Evolutionary conservation across 30 jellyfish, hydroid and myxozoan genomes (phyloP).

Genomic region (Aurelia aurita complex sp. Pacific): DNA sequence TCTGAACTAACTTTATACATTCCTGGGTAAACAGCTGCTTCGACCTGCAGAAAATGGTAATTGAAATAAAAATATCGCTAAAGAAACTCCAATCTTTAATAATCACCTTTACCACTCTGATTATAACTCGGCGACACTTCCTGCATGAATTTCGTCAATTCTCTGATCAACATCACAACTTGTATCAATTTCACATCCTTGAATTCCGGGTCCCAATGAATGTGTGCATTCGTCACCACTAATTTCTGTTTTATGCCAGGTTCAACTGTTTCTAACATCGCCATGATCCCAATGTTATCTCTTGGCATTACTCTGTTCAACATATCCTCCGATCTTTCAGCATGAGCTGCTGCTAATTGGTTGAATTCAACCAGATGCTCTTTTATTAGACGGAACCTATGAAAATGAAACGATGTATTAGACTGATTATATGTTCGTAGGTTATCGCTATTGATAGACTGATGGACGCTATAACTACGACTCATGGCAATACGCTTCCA

Average conservation of each 20-base stretch:
- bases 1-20: no score
- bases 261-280: slow-evolving; percentile 83
- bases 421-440: no score
- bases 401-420: neutral
- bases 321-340: slow-evolving; percentile 98
- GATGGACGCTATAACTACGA: no score
- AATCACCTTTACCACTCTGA: slow-evolving; percentile 20
- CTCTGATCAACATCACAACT: slow-evolving; percentile 92
- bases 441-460: no score
- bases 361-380: slow-evolving; percentile 95
- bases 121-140: slow-evolving; percentile 55
- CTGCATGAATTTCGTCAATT: slow-evolving; percentile 77
- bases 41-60: no score
- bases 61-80: no score
- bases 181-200: slow-evolving; percentile 93
- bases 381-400: slow-evolving; percentile 78
- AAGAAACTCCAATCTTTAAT: no score
- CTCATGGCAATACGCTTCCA: no score
- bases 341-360: slow-evolving; percentile 97
- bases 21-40: no score
- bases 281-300: slow-evolving; percentile 96
- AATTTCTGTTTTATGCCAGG: slow-evolving; percentile 68
- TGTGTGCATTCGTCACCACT: slow-evolving; percentile 94
- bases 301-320: slow-evolving; percentile 92
- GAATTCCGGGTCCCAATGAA: slow-evolving; percentile 98